phyloP scores from a whole-genome alignment of 2,888 invertebrate species.

The Oscheius sp. region DNA sequence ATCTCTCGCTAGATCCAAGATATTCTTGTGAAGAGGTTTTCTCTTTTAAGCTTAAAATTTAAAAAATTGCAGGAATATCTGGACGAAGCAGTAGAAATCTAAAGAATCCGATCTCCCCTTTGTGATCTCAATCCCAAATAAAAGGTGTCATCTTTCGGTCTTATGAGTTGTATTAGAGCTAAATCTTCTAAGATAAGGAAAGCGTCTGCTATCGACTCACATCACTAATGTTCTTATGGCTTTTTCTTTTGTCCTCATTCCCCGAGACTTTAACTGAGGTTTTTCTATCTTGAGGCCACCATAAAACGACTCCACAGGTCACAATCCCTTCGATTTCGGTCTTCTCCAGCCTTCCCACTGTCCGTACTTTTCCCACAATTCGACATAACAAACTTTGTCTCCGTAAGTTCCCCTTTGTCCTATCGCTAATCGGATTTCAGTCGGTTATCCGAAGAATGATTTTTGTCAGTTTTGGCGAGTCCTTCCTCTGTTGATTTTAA shows the following conservation, averaged over 20 bases:
- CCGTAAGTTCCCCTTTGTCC: neutral
- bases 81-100: neutral
- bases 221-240: neutral
- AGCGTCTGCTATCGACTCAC: neutral
- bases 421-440: neutral
- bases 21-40: neutral
- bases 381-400: neutral
- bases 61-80: no score
- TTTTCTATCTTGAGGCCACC: neutral
- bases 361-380: neutral
- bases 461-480: neutral
- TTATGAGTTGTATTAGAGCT: neutral
- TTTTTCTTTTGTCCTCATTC: neutral
- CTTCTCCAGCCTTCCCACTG: neutral
- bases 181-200: neutral
- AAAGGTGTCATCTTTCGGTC: neutral
- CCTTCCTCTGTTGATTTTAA: neutral
- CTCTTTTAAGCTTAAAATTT: no score
- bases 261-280: neutral
- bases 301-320: no score
- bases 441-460: neutral
- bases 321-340: neutral
- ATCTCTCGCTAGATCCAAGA: conserved; percentile 11
- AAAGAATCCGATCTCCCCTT: neutral
- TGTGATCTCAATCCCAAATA: neutral